A percentile compares a stretch with the other conserved stretches of the same genome.
phyloP scores from a whole-genome alignment of 2,888 invertebrate species.

The Eutolmus rufibarbis region DNA sequence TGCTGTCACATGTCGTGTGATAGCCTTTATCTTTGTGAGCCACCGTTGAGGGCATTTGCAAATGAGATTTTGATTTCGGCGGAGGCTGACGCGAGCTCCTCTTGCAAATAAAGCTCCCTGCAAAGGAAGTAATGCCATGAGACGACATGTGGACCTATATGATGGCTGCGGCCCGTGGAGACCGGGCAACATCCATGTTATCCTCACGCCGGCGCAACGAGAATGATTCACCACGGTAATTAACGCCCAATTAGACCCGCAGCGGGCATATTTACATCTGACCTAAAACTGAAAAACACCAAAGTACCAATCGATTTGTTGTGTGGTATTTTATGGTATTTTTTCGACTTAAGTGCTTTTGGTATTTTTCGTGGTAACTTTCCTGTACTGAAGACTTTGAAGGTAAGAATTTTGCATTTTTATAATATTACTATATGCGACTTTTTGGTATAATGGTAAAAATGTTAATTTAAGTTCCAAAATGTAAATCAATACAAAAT shows the following conservation, averaged over 20 bases:
- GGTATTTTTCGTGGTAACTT: background rate
- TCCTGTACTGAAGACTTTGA: background rate
- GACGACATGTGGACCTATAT: slow-evolving; percentile 76
- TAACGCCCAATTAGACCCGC: background rate
- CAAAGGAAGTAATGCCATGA: slow-evolving; percentile 53
- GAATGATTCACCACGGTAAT: slow-evolving; percentile 61
- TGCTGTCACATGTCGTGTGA: background rate
- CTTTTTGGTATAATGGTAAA: background rate
- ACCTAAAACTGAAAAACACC: background rate
- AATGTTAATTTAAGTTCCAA: too few species aligned
- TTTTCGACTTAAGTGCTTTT: background rate
- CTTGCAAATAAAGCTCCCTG: background rate
- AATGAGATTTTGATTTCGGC: slow-evolving; percentile 7
- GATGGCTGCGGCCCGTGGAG: slow-evolving; percentile 74
- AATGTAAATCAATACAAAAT: too few species aligned
- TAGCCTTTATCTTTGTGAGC: background rate
- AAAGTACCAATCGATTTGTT: background rate
- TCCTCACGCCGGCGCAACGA: slow-evolving; percentile 58
- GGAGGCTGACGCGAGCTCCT: background rate
- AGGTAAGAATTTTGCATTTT: background rate
- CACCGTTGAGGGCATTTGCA: background rate
- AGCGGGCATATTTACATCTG: background rate
- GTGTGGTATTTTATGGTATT: background rate
- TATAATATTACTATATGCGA: background rate
- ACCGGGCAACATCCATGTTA: slow-evolving; percentile 65